A percentile compares a stretch with the other conserved stretches of the same genome.
These are phyloP conservation scores for Hoplostethus mediterraneus DNA, from an alignment of 2,797 vertebrate species.

Conservation along the genomic window DNA sequence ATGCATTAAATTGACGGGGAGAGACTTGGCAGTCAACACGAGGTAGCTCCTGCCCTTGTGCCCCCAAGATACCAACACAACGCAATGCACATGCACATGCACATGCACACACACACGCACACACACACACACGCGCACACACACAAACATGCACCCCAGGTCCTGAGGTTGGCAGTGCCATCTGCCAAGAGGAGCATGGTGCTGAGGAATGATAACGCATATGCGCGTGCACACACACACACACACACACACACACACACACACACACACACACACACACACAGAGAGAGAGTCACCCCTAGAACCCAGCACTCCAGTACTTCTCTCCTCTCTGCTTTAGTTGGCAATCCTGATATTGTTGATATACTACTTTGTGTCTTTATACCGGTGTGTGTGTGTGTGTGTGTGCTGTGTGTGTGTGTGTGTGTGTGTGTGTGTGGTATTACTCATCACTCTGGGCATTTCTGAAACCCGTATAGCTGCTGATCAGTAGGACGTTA, in stretches of 20 bases:
- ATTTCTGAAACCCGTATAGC: slow-evolving; percentile 23
- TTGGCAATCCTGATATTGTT: slow-evolving; percentile 47
- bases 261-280: slow-evolving; percentile 32
- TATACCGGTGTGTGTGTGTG: slow-evolving; percentile 14
- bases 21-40: slow-evolving; percentile 69
- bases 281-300: slow-evolving; percentile 3
- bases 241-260: slow-evolving; percentile 24
- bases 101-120: not conserved
- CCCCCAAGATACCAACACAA: slow-evolving; percentile 60
- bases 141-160: slow-evolving; percentile 31
- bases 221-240: slow-evolving; percentile 22
- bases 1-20: slow-evolving; percentile 23
- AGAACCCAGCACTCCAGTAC: slow-evolving; percentile 41
- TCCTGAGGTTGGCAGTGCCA: slow-evolving; percentile 67
- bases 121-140: slow-evolving; percentile 26
- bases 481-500: slow-evolving; percentile 14
- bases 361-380: slow-evolving; percentile 44
- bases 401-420: too few species aligned
- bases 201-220: slow-evolving; percentile 75
- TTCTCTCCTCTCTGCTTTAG: slow-evolving; percentile 40
- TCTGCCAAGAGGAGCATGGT: slow-evolving; percentile 70
- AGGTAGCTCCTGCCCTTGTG: slow-evolving; percentile 72
- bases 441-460: slow-evolving; percentile 13
- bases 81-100: too few species aligned
- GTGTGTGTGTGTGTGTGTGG: slow-evolving; percentile 2